These are phyloP conservation scores for Pedetes capensis DNA, from an alignment of 2,113 vertebrate genomes.

Conservation along the genomic window DNA sequence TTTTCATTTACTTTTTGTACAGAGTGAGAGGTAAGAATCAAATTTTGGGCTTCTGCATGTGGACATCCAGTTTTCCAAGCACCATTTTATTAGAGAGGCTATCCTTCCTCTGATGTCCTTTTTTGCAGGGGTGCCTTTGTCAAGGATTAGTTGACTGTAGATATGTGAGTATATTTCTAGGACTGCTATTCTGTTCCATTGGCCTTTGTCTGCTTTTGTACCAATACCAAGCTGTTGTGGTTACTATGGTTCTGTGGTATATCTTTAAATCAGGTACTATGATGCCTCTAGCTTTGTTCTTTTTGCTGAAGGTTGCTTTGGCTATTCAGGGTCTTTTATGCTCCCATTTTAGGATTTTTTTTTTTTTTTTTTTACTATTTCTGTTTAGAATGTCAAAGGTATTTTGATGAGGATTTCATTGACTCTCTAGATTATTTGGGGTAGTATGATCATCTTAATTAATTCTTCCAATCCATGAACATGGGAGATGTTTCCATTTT, in stretches of 20 bases:
- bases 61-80: neutral
- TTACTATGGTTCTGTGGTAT: no score
- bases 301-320: neutral
- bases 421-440: neutral
- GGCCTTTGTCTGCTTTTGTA: neutral
- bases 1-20: no score
- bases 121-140: neutral
- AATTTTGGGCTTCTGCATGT: no score
- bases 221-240: neutral
- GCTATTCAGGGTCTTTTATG: neutral
- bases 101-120: neutral
- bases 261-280: no score
- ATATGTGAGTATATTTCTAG: neutral
- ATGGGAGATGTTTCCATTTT: no score
- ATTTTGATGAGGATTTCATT: neutral
- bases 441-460: neutral
- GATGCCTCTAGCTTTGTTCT: no score
- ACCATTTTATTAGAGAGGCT: neutral
- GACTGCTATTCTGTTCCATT: neutral
- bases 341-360: neutral
- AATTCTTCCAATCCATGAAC: no score
- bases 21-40: no score
- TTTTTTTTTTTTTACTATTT: neutral
- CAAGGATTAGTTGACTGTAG: neutral
- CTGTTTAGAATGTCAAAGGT: neutral